These are phyloP conservation scores for Drosophila novamexicana DNA, from an alignment of 1,140 invertebrate species.

Conservation along the genomic window DNA sequence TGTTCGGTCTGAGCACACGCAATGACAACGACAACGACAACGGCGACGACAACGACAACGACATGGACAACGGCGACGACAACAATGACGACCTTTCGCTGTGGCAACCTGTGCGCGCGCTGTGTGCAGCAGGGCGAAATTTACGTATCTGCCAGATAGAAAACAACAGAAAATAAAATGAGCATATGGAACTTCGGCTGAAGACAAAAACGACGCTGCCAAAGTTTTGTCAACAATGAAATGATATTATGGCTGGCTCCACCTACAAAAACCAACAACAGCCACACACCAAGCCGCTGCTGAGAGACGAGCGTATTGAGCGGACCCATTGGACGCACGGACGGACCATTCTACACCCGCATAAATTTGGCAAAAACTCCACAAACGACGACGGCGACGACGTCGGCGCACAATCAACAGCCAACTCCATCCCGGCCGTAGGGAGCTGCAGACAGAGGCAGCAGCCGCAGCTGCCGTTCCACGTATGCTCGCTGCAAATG, in stretches of 20 bases:
- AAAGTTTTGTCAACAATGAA: constrained; percentile 78
- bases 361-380: constrained; percentile 77
- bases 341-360: constrained; percentile 60
- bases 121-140: constrained; percentile 69
- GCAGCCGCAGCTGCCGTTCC: neutral
- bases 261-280: constrained; percentile 78
- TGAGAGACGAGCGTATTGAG: constrained; percentile 20
- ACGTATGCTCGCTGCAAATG: constrained; percentile 14
- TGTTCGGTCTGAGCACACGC: constrained; percentile 38
- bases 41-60: constrained; percentile 10
- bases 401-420: constrained; percentile 74
- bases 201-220: constrained; percentile 51
- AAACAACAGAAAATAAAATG: constrained; percentile 39
- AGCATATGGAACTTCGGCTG: constrained; percentile 54
- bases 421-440: constrained; percentile 50
- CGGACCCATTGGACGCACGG: constrained; percentile 12
- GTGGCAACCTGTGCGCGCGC: constrained; percentile 70
- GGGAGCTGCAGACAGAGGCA: constrained; percentile 13
- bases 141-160: constrained; percentile 71
- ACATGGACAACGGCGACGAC: constrained; percentile 10
- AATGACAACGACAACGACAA: constrained; percentile 27
- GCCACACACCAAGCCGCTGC: constrained; percentile 16
- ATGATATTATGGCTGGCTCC: constrained; percentile 67
- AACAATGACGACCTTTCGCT: constrained; percentile 67
- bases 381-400: constrained; percentile 45